These are phyloP conservation scores for Tethea ocularis DNA, from an alignment of 2,888 invertebrate genomes.

Conservation along the genomic window DNA sequence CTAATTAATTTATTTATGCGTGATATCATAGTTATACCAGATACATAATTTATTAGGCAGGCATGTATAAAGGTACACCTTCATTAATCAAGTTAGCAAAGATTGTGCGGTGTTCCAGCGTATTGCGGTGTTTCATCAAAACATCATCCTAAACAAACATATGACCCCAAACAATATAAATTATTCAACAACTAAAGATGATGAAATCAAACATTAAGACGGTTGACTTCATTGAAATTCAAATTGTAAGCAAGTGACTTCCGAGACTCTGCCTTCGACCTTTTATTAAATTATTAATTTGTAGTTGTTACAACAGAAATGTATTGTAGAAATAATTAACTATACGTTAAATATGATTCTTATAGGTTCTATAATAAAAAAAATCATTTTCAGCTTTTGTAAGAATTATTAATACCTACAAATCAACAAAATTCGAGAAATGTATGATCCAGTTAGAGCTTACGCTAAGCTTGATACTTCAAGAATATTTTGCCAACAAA, in stretches of 20 bases:
- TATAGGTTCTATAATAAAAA: too few species aligned
- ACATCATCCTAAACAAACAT: slow-evolving; percentile 72
- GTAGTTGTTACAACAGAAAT: not conserved
- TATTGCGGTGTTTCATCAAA: slow-evolving; percentile 57
- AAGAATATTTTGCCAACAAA: not conserved
- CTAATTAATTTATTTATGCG: not conserved
- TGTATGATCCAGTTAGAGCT: too few species aligned
- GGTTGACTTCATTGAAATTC: slow-evolving; percentile 36
- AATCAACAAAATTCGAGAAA: too few species aligned
- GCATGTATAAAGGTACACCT: slow-evolving; percentile 32
- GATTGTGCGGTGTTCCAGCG: slow-evolving; percentile 41
- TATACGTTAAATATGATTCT: not conserved
- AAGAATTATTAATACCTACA: too few species aligned
- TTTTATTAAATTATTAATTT: slow-evolving; percentile 3
- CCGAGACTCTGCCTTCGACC: not conserved
- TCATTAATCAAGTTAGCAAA: slow-evolving; percentile 60
- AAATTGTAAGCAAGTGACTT: slow-evolving; percentile 18
- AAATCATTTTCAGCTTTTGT: too few species aligned
- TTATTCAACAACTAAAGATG: slow-evolving; percentile 61
- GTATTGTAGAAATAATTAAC: not conserved
- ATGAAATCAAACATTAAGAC: slow-evolving; percentile 12
- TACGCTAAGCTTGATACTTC: not conserved
- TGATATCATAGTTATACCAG: slow-evolving; percentile 1
- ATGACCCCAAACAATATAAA: slow-evolving; percentile 61
- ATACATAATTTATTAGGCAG: slow-evolving; percentile 19